Evolutionary conservation across 2,888 invertebrate genomes (phyloP), one percentile per base, ranked within the genome.

Genomic region (Julus scanicus): DNA sequence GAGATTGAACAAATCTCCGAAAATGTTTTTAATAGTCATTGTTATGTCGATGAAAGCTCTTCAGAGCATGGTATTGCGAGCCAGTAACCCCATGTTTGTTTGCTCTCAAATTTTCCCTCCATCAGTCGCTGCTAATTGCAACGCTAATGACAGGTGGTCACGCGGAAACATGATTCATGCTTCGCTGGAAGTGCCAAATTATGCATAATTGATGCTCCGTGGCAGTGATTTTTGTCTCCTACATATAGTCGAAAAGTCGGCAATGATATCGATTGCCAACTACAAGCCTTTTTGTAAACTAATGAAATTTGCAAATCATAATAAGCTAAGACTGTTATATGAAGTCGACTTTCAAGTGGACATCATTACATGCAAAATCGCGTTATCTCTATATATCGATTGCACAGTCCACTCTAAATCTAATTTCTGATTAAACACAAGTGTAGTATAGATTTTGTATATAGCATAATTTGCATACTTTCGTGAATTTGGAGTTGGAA

Each of bases 91-190:
- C 71, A 3, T 71, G 71, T 71, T 71, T 71, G 71, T 71, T 71
- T 29, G 6, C 20, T 71, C 2, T 6, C 29, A 11, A 29, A 71
- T 71, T 71, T 13, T n/a, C 71, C 71, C 71, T 71, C 71, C 29
- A 71, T 71, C 71, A 29, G 29, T 29, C 71, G 20, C 29, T 29
- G 80, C 80, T 80, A 80, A 80, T 80, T 80, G 80, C 80, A 80
- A 80, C 80, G 37, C 80, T 80, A 80, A 80, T 80, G 80, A 80
- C 80, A 80, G 80, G 80, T 80, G 80, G 80, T 80, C 80, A 80
- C 80, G 80, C 80, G 37, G 80, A 80, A 80, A 80, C 80, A 80
- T 80, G 80, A 80, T 80, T 80, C 80, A 80, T 80, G 80, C 80
- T 80, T 80, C 37, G 37, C 13, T 80, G 37, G 37, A 80, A 80